Conservation (phyloP, 2,888 invertebrate species). For the Globia sparganii region DNA sequence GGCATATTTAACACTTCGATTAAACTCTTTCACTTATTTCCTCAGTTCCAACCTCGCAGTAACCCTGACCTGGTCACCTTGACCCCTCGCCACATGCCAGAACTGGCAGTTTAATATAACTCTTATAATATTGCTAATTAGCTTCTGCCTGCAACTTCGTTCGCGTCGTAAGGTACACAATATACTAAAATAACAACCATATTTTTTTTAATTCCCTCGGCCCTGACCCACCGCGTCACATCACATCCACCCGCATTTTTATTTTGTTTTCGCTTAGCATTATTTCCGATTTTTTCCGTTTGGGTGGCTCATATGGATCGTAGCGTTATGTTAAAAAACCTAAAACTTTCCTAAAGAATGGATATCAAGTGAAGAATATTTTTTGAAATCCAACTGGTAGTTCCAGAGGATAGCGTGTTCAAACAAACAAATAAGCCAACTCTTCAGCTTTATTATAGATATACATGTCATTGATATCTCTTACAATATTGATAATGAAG, state of each 20-base stretch:
- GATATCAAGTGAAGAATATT: not conserved
- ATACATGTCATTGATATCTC: not conserved
- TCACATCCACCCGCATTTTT: not conserved
- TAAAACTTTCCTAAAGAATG: not conserved
- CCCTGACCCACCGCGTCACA: not conserved
- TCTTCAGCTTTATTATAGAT: not conserved
- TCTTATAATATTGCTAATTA: conserved; percentile 23
- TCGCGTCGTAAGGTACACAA: not conserved
- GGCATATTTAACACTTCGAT: conserved; percentile 42
- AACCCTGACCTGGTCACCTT: conserved; percentile 61
- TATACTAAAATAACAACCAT: not conserved
- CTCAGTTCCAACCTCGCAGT: conserved; percentile 57
- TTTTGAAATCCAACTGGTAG: not conserved
- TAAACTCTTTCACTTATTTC: conserved; percentile 62
- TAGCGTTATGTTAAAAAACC: not conserved
- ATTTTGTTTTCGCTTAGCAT: not conserved
- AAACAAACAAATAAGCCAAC: not conserved
- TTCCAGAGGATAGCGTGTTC: not conserved
- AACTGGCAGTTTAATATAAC: conserved; percentile 31
- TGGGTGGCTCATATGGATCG: not conserved
- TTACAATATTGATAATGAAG: conserved; percentile 58
- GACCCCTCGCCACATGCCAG: conserved; percentile 43
- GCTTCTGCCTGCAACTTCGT: not conserved
- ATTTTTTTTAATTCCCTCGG: not conserved
- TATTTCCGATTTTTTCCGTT: not conserved